Percentiles rank a stretch among this genome's conserved stretches.
Conservation (phyloP, 2,888 invertebrate species). For the Amiota minor region DNA sequence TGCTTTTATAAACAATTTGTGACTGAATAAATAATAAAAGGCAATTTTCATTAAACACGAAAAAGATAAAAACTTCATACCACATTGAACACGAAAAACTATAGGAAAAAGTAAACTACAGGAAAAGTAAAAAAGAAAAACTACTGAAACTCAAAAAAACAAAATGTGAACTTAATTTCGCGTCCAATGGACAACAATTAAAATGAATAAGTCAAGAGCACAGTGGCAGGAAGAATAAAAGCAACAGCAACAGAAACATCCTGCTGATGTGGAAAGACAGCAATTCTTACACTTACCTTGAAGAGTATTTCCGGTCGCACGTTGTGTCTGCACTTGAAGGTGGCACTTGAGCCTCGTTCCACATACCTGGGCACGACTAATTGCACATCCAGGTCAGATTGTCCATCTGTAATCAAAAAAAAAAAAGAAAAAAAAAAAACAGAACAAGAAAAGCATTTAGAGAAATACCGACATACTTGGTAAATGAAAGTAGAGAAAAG, state of each 20-base stretch:
- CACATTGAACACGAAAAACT: not conserved
- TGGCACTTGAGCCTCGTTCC: slow-evolving; percentile 81
- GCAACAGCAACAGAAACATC: not conserved
- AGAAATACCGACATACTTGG: slow-evolving; percentile 30
- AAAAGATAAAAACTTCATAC: too few relatives aligned
- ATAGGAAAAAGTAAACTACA: not conserved
- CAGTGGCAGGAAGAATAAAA: not conserved
- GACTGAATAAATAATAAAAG: slow-evolving; percentile 19
- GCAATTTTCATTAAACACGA: slow-evolving; percentile 10
- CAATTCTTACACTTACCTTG: slow-evolving; percentile 78
- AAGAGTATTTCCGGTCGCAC: slow-evolving; percentile 83
- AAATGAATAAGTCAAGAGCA: not conserved
- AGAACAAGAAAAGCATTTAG: not conserved
- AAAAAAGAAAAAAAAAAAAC: slow-evolving; percentile 23
- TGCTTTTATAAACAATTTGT: slow-evolving; percentile 44
- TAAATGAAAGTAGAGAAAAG: not conserved
- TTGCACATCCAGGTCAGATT: slow-evolving; percentile 78
- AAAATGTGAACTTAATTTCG: not conserved
- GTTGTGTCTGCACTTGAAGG: slow-evolving; percentile 84
- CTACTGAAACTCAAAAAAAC: not conserved
- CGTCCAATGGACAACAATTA: not conserved
- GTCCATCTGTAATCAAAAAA: slow-evolving; percentile 68
- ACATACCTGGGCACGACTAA: slow-evolving; percentile 83
- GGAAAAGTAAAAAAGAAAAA: not conserved
- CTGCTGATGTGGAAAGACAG: not conserved